These are phyloP conservation scores for Pteropus alecto DNA, from an alignment of 2,113 vertebrate genomes.

Conservation along the genomic window DNA sequence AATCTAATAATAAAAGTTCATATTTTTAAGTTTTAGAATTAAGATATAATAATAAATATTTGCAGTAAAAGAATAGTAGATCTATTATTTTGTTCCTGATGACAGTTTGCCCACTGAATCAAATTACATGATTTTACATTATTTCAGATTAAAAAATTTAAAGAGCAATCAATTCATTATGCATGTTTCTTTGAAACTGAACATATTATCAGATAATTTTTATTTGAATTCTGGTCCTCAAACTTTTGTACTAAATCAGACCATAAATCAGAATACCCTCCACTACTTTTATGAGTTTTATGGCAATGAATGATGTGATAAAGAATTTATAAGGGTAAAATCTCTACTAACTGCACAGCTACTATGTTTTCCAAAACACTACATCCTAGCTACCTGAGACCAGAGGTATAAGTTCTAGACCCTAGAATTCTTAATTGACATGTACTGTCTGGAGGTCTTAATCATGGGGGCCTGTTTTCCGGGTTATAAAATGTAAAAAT, in stretches of 20 bases:
- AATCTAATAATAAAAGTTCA: neutral
- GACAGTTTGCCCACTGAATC: neutral
- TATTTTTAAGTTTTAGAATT: neutral
- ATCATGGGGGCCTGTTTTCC: slow-evolving; percentile 57
- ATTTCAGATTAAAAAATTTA: neutral
- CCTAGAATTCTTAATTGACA: slow-evolving; percentile 62
- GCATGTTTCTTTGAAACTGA: neutral
- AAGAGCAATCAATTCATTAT: neutral
- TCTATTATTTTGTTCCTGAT: neutral
- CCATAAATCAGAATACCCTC: slow-evolving; percentile 72
- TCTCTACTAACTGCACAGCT: slow-evolving; percentile 75
- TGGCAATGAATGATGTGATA: slow-evolving; percentile 59
- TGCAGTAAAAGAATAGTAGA: neutral
- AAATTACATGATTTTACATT: neutral
- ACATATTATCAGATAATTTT: neutral
- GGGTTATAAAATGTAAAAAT: slow-evolving; percentile 61
- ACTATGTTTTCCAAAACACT: slow-evolving; percentile 77
- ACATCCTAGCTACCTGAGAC: slow-evolving; percentile 73
- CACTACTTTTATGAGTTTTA: slow-evolving; percentile 72
- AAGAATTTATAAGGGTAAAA: slow-evolving; percentile 77
- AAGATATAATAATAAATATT: neutral
- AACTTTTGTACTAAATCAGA: slow-evolving; percentile 75
- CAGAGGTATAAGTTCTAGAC: slow-evolving; percentile 61
- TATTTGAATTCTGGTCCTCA: slow-evolving; percentile 55
- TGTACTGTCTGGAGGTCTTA: slow-evolving; percentile 49